Evolutionary conservation across 2,797 vertebrate species (phyloP), one percentile per base, ranked within the genome.

Genomic region (Smutsia temminckii): DNA sequence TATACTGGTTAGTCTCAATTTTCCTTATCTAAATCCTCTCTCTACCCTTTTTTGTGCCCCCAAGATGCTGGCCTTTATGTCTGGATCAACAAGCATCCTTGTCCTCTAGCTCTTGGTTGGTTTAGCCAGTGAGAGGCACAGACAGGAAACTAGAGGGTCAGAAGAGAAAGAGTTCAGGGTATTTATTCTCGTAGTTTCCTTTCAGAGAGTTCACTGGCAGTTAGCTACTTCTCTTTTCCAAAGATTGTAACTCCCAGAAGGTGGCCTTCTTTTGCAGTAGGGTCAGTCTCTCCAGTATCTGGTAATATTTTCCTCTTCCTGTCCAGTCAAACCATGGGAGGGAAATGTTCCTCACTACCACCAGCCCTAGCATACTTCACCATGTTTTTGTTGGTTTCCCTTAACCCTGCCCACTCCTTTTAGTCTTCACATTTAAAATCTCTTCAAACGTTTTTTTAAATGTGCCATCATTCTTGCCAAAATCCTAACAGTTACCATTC

Each of bases 351-450:
- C 53, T 69, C 20, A 59, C 12, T 75, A 59, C 59, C 64, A 93
- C 27, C 42, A 72, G 25, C 40, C 23, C 5, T 51, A 64, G 27
- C 49, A 10, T 80, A 10, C 13, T 87, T 80, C 55, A 69, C 18
- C 10, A 68, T 46, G 53, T 84, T 95, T 72, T 61, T 74, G 12
- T 42, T 85, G 17, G 5, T 96, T 78, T 77, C 10, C 27, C 23
- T 89, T 77, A 94, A 74, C n/a, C 3, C 14, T 89, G 11, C 2
- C 20, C 53, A 85, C 11, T 71, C 21, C 49, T 72, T 85, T 68
- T 61, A 72, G 29, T 20, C 16, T 87, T 84, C 83, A 68, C 17
- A 88, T 59, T 94, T 80, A 79, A 95, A 94, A 85, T 59, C 6
- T 75, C 11, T 79, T 85, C 14, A 68, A 77, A 77, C 18, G 32